These are phyloP conservation scores for Monopterus albus DNA, from an alignment of 2,113 vertebrate genomes.

Conservation along the genomic window DNA sequence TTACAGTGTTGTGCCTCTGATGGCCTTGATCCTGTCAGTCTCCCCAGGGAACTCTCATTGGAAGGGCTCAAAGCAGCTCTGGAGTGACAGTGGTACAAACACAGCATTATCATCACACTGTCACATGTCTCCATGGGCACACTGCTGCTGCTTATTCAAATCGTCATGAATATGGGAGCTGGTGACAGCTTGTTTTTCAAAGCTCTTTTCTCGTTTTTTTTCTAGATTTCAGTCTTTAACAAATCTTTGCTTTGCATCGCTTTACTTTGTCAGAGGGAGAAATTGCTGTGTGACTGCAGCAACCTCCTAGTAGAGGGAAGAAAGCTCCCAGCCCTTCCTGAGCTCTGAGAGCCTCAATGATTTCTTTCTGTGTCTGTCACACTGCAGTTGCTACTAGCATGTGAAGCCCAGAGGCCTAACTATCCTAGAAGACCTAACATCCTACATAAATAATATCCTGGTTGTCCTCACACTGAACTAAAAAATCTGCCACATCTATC, in stretches of 20 bases:
- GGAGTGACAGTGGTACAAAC: constrained; percentile 71
- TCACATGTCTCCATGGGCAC: constrained; percentile 59
- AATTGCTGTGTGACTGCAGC: constrained; percentile 55
- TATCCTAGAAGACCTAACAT: constrained; percentile 56
- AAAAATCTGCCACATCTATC: constrained; percentile 43
- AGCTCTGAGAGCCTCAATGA: constrained; percentile 62
- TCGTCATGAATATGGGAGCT: constrained; percentile 51
- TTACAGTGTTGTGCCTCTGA: constrained; percentile 40
- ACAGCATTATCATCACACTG: constrained; percentile 72
- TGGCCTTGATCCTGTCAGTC: constrained; percentile 68
- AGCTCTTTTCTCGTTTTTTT: constrained; percentile 29
- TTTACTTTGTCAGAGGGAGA: constrained; percentile 63
- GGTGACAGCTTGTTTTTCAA: constrained; percentile 69
- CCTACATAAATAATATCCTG: constrained; percentile 49
- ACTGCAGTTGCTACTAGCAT: constrained; percentile 44
- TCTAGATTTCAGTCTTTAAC: constrained; percentile 60
- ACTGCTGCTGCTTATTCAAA: constrained; percentile 68
- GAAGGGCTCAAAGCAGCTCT: constrained; percentile 57
- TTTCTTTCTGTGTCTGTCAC: constrained; percentile 63
- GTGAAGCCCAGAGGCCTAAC: constrained; percentile 55
- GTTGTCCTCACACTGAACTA: constrained; percentile 42
- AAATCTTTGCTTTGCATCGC: constrained; percentile 69
- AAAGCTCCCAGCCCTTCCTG: constrained; percentile 46
- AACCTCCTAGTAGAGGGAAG: constrained; percentile 54
- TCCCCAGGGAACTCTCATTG: constrained; percentile 56